A percentile compares a stretch with the other conserved stretches of the same genome.
Conservation (phyloP, 35 echinoderm and acorn worm species). For the Diadema setosum region DNA sequence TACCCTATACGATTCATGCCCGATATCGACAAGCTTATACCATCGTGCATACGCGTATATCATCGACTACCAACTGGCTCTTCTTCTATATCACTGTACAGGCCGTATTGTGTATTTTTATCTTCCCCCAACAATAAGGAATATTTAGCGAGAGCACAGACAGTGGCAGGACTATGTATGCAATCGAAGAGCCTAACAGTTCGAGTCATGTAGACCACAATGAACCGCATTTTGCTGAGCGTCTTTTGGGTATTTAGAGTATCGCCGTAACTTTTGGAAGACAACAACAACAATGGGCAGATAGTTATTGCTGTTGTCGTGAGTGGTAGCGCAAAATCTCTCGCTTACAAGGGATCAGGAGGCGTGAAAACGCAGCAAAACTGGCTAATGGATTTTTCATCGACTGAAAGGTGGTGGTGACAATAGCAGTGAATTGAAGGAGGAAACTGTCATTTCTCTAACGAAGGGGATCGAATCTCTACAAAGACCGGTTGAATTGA, state of each 20-base stretch:
- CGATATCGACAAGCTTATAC: too few relatives aligned
- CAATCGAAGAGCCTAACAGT: too few relatives aligned
- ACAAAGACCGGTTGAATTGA: not conserved
- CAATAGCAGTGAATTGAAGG: not conserved
- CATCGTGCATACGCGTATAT: too few relatives aligned
- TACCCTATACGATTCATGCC: too few relatives aligned
- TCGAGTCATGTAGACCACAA: too few relatives aligned
- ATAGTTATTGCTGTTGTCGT: too few relatives aligned
- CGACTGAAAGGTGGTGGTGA: not conserved
- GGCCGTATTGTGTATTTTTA: too few relatives aligned
- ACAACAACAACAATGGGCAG: not conserved
- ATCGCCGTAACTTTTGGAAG: not conserved
- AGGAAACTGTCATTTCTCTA: not conserved
- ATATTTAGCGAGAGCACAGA: too few relatives aligned
- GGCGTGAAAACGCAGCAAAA: conserved; percentile 1
- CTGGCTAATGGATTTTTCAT: not conserved
- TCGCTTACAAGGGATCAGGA: not conserved
- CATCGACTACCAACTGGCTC: too few relatives aligned
- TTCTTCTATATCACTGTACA: too few relatives aligned
- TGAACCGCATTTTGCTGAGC: not conserved
- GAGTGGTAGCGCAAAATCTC: not conserved
- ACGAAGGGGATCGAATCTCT: not conserved
- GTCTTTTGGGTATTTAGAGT: not conserved
- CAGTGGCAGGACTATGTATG: too few relatives aligned
- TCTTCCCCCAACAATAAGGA: too few relatives aligned